Base-by-base conservation (phyloP, 1,140 invertebrate species). In the Drosophila asahinai region DNA sequence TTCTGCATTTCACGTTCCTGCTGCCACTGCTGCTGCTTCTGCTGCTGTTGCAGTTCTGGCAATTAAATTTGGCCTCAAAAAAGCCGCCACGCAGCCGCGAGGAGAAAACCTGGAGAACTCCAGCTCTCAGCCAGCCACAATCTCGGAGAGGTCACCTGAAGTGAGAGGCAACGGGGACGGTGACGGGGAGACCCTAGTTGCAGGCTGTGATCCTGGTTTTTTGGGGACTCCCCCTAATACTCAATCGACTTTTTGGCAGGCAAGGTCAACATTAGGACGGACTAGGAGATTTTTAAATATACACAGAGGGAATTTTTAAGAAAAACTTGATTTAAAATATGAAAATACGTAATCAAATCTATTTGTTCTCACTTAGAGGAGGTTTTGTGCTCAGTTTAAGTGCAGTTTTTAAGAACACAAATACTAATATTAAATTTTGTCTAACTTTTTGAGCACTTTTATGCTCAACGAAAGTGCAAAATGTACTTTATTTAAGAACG, bases 61-160 rank as follows among this genome's bases (percentile, higher is more conserved):
- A 83, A 87, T 87, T 87, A 87, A 87, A 89, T 87, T 87, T 87
- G 84, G 83, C 83, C 83, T 87, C 83, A 87, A 89, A 87, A 82
- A 81, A 73, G 57, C 40, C 60, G 47, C 64, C 60, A 38, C 49
- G 67, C 43, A 47, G 70, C 74, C 68, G 54, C 17, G 51, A 61
- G 55, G 67, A 66, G 64, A 77, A 77, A 77, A 68, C 49, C 74
- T 60, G 75, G 48, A 54, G 30, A 38, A 54, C 38, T 19, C 33
- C 33, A 36, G 19, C 5, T 12, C 47, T 14, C 51, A 48, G 9
- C 33, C 33, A 36, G 36, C 15, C 36, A 33, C 38, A 77, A 49
- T 42, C 45, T 70, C 7, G 1, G 52, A 15, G 55, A 40, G 71
- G 71, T 74, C 71, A 14, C 14, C 51, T 27, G 63, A 70, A 77